Percentiles rank a stretch among this genome's conserved stretches.
phyloP scores from a whole-genome alignment of 1,140 invertebrate species.

The Pseudomyrmex cubaensis region DNA sequence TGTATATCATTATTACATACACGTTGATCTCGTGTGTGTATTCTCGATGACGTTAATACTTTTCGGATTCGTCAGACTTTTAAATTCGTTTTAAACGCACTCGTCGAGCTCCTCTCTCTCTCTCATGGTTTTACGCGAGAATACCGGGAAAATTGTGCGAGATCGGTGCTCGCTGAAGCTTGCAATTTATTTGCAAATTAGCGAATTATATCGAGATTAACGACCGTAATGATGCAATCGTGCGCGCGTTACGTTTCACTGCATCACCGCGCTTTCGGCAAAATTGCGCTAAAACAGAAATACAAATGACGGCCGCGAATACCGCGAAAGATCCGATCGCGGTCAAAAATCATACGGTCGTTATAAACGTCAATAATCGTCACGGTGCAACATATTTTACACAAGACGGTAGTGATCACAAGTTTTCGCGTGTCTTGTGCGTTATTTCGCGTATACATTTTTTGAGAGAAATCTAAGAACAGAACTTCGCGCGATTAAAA shows the following conservation, averaged over 20 bases:
- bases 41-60: conserved; percentile 11
- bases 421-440: no score
- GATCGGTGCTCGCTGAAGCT: not conserved
- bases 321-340: not conserved
- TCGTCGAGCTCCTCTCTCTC: not conserved
- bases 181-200: conserved; percentile 7
- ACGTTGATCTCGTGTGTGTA: not conserved
- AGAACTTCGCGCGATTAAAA: no score
- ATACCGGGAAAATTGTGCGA: not conserved
- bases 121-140: not conserved
- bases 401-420: no score
- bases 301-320: not conserved
- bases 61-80: conserved; percentile 39
- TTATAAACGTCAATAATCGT: not conserved
- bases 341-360: not conserved
- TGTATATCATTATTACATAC: not conserved
- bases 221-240: not conserved
- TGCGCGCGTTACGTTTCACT: not conserved
- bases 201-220: not conserved
- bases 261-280: not conserved
- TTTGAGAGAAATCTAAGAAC: no score
- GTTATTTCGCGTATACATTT: no score
- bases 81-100: conserved; percentile 3
- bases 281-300: no score
- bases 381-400: no score